phyloP scores from a whole-genome alignment of 2,888 invertebrate genomes.

The Meiosimyza platycephala region DNA sequence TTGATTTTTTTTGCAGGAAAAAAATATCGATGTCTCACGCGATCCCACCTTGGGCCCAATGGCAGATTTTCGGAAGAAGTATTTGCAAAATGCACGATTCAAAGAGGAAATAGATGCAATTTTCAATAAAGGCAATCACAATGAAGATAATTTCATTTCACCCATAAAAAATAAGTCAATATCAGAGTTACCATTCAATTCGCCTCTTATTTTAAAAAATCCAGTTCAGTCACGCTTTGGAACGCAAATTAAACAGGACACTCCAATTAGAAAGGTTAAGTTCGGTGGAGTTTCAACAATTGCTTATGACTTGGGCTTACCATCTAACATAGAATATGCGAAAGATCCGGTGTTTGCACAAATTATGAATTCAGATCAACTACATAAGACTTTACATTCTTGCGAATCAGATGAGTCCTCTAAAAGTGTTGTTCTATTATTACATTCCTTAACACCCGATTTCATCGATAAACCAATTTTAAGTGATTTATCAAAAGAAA shows the following conservation, averaged over 20 bases:
- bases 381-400: conserved; percentile 55
- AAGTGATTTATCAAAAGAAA: conserved; percentile 66
- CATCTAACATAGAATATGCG: conserved; percentile 61
- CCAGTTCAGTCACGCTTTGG: conserved; percentile 57
- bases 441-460: conserved; percentile 45
- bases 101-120: conserved; percentile 71
- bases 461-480: conserved; percentile 69
- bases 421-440: conserved; percentile 39
- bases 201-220: conserved; percentile 61
- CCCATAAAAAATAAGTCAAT: conserved; percentile 41
- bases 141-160: conserved; percentile 43
- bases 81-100: conserved; percentile 70
- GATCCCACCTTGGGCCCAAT: conserved; percentile 73
- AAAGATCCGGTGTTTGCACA: conserved; percentile 62
- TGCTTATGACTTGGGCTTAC: conserved; percentile 60
- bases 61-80: conserved; percentile 72
- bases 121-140: conserved; percentile 43
- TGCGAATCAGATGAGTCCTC: conserved; percentile 4
- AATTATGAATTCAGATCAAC: conserved; percentile 60
- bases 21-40: conserved; percentile 70
- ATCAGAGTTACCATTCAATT: conserved; percentile 56
- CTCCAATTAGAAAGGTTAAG: conserved; percentile 64
- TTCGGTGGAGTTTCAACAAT: conserved; percentile 60
- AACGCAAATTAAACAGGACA: conserved; percentile 63
- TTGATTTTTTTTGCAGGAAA: conserved; percentile 62